These are phyloP conservation scores for Trematocara zebra DNA, from an alignment of 2,113 vertebrate species.

Conservation along the genomic window DNA sequence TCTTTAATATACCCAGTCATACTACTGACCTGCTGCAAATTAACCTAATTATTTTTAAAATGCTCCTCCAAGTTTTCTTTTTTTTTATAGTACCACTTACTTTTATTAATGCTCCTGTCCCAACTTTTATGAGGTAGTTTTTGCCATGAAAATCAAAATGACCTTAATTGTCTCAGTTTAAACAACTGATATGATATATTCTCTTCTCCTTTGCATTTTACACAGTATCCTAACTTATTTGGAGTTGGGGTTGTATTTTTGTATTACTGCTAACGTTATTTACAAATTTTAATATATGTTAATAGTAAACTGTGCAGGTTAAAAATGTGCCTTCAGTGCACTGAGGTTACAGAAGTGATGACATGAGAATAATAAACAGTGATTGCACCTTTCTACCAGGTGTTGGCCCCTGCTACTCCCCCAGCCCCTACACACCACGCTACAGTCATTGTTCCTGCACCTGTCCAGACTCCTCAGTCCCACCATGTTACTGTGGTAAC, in stretches of 20 bases:
- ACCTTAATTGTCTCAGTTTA: not conserved
- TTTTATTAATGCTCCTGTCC: not conserved
- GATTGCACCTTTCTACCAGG: constrained; percentile 56
- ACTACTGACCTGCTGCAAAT: not conserved
- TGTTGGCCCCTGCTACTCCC: constrained; percentile 77
- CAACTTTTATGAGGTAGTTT: not conserved
- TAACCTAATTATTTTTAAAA: not conserved
- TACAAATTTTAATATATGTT: not conserved
- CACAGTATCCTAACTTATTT: not conserved
- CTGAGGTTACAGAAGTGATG: not conserved
- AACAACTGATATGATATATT: not conserved
- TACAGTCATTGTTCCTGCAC: constrained; percentile 93
- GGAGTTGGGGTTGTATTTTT: not conserved
- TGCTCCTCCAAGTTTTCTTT: not conserved
- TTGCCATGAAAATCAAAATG: not conserved
- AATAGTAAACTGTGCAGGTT: not conserved
- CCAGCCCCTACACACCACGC: constrained; percentile 92
- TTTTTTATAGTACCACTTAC: not conserved
- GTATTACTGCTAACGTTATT: not conserved
- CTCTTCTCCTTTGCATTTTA: not conserved
- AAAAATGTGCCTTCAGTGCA: not conserved
- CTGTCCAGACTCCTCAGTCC: constrained; percentile 74
- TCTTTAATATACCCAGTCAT: not conserved
- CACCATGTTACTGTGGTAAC: constrained; percentile 97
- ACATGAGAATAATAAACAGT: not conserved